Conservation (phyloP, 1,140 invertebrate genomes). For the Choristoneura fumiferana region DNA sequence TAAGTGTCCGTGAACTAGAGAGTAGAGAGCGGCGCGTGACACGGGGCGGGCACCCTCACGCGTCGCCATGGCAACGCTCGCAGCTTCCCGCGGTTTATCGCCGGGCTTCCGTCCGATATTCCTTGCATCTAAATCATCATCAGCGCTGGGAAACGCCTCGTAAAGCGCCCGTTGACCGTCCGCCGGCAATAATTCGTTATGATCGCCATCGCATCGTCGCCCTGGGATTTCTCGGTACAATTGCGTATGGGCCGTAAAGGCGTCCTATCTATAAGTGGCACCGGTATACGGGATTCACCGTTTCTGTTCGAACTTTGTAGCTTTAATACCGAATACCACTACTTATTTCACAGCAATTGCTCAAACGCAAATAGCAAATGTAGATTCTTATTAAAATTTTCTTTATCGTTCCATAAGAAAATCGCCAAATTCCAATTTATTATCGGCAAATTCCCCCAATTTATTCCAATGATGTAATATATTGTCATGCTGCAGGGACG, state of each 20-base stretch:
- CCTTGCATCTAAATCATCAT: constrained; percentile 75
- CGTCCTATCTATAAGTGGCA: constrained; percentile 25
- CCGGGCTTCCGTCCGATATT: constrained; percentile 59
- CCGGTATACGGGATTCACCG: not conserved
- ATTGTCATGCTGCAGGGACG: constrained; percentile 9
- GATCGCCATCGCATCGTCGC: constrained; percentile 40
- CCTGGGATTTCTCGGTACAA: constrained; percentile 46
- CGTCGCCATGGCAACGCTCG: constrained; percentile 54
- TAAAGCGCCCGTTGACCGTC: constrained; percentile 66
- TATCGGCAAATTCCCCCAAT: constrained; percentile 15
- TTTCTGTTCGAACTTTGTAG: not conserved
- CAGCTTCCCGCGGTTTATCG: constrained; percentile 49
- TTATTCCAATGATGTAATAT: constrained; percentile 13
- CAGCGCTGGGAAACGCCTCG: constrained; percentile 58
- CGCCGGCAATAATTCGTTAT: constrained; percentile 62
- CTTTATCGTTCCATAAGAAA: not conserved
- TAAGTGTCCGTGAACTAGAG: constrained; percentile 70
- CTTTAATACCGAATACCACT: constrained; percentile 1
- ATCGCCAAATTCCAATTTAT: not conserved
- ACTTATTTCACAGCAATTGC: not conserved
- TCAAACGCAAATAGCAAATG: not conserved
- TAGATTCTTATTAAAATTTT: not conserved
- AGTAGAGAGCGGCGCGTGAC: constrained; percentile 42
- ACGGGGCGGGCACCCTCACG: constrained; percentile 39
- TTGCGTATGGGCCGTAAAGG: constrained; percentile 38